Evolutionary conservation across 2,888 invertebrate species (phyloP).

Genomic region (Orthonevra nobilis): DNA sequence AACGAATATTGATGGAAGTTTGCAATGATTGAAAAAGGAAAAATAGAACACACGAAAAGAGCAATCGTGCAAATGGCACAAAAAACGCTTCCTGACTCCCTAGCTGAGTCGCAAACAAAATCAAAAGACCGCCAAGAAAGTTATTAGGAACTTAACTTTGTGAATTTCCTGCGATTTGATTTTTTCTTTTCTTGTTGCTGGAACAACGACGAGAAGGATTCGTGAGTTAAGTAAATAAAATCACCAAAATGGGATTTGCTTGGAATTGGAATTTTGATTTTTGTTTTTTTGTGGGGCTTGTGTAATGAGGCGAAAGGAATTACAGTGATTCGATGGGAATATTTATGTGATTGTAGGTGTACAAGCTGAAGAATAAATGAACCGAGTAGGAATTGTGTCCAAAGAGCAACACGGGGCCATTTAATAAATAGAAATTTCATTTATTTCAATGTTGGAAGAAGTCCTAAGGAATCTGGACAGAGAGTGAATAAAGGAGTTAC

Average conservation of each 20-base stretch:
- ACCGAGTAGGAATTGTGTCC: too few relatives aligned
- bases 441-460: too few relatives aligned
- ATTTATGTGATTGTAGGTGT: slow-evolving; percentile 13
- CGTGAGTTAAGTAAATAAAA: slow-evolving; percentile 34
- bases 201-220: not conserved
- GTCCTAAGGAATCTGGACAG: too few relatives aligned
- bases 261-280: slow-evolving; percentile 12
- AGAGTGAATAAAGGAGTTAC: too few relatives aligned
- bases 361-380: too few relatives aligned
- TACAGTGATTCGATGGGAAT: slow-evolving; percentile 2
- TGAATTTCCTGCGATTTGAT: slow-evolving; percentile 36
- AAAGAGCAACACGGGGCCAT: too few relatives aligned
- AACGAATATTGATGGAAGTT: slow-evolving; percentile 52
- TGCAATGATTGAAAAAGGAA: slow-evolving; percentile 35
- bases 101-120: too few relatives aligned
- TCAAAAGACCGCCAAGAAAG: slow-evolving; percentile 3
- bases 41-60: slow-evolving; percentile 29
- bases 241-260: slow-evolving; percentile 6
- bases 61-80: slow-evolving; percentile 12
- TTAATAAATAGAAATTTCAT: too few relatives aligned
- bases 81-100: too few relatives aligned
- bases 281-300: not conserved
- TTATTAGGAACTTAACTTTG: slow-evolving; percentile 50
- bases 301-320: slow-evolving; percentile 21
- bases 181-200: not conserved